A percentile compares a stretch with the other conserved stretches of the same genome.
Evolutionary conservation across 2,888 invertebrate genomes (phyloP).

Genomic region (Zeuzera pyrina): DNA sequence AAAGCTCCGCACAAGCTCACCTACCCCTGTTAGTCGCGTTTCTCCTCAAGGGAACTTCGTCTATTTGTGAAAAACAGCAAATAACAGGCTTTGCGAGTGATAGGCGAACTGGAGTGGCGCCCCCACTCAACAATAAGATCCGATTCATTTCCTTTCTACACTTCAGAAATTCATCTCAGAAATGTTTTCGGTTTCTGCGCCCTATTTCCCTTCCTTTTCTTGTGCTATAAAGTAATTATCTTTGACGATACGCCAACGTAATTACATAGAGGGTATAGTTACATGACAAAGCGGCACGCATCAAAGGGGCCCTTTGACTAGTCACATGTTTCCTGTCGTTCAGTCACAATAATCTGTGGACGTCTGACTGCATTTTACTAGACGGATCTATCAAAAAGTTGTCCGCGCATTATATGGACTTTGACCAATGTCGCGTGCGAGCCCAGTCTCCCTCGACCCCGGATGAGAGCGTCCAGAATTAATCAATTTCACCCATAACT

Average conservation of each 20-base stretch:
- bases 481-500: constrained; percentile 45
- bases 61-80: constrained; percentile 54
- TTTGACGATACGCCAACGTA: constrained; percentile 11
- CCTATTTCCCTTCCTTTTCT: too few relatives aligned
- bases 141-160: constrained; percentile 50
- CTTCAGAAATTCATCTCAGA: constrained; percentile 35
- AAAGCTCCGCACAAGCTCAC: constrained; percentile 17
- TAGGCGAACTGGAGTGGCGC: constrained; percentile 30
- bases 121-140: constrained; percentile 42
- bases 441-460: constrained; percentile 9
- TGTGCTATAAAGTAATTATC: background rate
- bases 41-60: constrained; percentile 28
- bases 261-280: constrained; percentile 20
- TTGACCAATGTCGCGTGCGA: constrained; percentile 48
- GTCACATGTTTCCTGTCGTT: constrained; percentile 31
- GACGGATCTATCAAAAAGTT: constrained; percentile 45
- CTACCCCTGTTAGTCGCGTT: constrained; percentile 19
- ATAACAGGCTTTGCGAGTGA: constrained; percentile 50
- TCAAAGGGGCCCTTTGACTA: constrained; percentile 54
- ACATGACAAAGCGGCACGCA: constrained; percentile 21
- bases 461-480: constrained; percentile 24
- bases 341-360: constrained; percentile 32
- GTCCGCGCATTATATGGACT: constrained; percentile 29
- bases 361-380: constrained; percentile 32
- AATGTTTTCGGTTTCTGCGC: too few relatives aligned